phyloP scores from a whole-genome alignment of 2,888 invertebrate genomes.

The Nycteola revayana region DNA sequence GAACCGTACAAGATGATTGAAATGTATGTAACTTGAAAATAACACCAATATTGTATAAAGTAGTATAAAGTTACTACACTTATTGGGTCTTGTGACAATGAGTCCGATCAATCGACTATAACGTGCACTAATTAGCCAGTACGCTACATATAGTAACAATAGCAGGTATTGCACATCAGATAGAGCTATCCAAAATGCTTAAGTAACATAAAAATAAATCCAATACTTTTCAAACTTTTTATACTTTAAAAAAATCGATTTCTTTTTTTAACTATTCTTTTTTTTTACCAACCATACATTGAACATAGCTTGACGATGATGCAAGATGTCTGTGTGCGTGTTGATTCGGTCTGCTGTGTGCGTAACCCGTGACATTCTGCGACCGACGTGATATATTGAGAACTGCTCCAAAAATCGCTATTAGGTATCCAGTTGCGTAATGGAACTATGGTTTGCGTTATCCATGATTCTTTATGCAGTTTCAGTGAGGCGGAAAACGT shows the following conservation, averaged over 20 bases:
- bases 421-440: constrained; percentile 40
- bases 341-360: constrained; percentile 45
- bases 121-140: too few species aligned
- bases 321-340: constrained; percentile 50
- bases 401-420: constrained; percentile 73
- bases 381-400: constrained; percentile 77
- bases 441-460: constrained; percentile 32
- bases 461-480: constrained; percentile 18
- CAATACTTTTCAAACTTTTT: too few species aligned
- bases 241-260: constrained; percentile 1
- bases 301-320: constrained; percentile 66
- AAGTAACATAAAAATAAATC: too few species aligned
- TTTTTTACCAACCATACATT: constrained; percentile 55
- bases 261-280: constrained; percentile 29
- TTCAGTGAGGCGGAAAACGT: constrained; percentile 7
- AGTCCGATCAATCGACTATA: too few species aligned
- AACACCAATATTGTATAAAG: too few species aligned
- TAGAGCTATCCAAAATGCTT: too few species aligned
- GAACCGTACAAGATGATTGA: too few species aligned
- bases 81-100: too few species aligned
- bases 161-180: too few species aligned
- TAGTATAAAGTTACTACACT: too few species aligned
- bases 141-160: too few species aligned
- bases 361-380: constrained; percentile 64
- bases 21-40: too few species aligned